Percentiles rank a stretch among this genome's conserved stretches.
Evolutionary conservation across 2,888 invertebrate species (phyloP).

Genomic region (Ophion costatus): DNA sequence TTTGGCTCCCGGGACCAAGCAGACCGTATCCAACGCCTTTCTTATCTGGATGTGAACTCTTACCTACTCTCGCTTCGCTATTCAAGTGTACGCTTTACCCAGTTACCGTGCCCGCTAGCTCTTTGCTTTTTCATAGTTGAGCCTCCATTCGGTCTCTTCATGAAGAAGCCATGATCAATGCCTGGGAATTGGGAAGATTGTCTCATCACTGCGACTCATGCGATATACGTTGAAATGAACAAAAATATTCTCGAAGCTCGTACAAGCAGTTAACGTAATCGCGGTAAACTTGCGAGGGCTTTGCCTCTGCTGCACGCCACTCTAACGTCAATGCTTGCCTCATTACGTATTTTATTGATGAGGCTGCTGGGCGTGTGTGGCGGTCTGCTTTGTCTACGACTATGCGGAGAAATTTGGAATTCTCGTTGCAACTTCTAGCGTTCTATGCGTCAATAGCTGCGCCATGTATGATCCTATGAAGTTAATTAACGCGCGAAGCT

Average conservation of each 20-base stretch:
- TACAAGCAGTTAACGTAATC: background rate
- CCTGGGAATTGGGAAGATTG: background rate
- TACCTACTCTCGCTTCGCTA: too few relatives aligned
- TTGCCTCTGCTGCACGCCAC: background rate
- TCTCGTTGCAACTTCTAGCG: slow-evolving; percentile 53
- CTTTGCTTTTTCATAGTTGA: too few relatives aligned
- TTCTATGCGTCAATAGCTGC: slow-evolving; percentile 48
- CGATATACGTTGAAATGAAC: too few relatives aligned
- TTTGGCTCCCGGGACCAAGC: background rate
- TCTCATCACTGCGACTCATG: too few relatives aligned
- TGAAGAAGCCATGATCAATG: background rate
- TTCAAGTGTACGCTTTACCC: too few relatives aligned
- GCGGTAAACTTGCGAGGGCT: background rate
- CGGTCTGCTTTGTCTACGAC: background rate
- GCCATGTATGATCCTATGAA: slow-evolving; percentile 58
- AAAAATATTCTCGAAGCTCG: background rate
- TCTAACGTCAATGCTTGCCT: slow-evolving; percentile 22
- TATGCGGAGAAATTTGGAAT: slow-evolving; percentile 45
- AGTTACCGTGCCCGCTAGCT: too few relatives aligned
- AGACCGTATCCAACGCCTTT: background rate
- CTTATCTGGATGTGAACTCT: background rate
- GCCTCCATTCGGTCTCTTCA: too few relatives aligned
- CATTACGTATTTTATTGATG: slow-evolving; percentile 30
- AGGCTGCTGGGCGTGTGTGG: background rate
- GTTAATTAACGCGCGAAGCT: slow-evolving; percentile 68